Base-by-base conservation (phyloP, 2,888 invertebrate genomes). In the Drosophila pullipes region DNA sequence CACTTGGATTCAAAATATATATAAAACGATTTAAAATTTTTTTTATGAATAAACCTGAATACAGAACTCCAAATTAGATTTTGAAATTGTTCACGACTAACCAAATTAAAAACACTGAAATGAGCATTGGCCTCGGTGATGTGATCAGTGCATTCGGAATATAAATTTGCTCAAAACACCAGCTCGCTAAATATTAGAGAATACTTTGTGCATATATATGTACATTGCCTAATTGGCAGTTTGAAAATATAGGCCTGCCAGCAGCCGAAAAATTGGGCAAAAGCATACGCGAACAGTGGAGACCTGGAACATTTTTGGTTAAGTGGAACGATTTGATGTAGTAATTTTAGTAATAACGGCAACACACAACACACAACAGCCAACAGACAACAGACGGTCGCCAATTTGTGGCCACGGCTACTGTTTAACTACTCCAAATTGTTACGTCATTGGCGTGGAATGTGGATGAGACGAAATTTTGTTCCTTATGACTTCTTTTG, bases 261-360 rank as follows among this genome's bases (percentile, higher is more conserved):
- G 39, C 66, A 57, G 60, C 61, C 49, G 33, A 77, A 81, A 67
- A 65, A 78, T 78, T 64, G 39, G 52, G 50, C 64, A 63, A 81
- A 62, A 61, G 85, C 66, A 70, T 62, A 69, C 70, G 68, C 75
- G 77, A 77, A 53, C 77, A 64, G 54, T 60, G 50, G 47, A 65
- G 78, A 73, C 74, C 57, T 74, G 74, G 69, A 76, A 77, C 77
- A 75, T 88, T 79, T 81, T 85, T 68, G 67, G 62, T 74, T 85
- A 79, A 83, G 78, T 81, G 89, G 87, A 81, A 77, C 87, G 82
- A 87, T 87, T 89, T 84, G 74, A 81, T 81, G 82, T 81, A 77
- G 85, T 85, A 86, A 86, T 86, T 86, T 86, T 69, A 74, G 83
- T 85, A 86, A 89, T 87, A 87, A 85, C 76, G 74, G 79, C 83